Percentiles rank a stretch among this genome's conserved stretches.
phyloP scores from a whole-genome alignment of 92 coral and sea anemone species.

The Paragorgia papillata region DNA sequence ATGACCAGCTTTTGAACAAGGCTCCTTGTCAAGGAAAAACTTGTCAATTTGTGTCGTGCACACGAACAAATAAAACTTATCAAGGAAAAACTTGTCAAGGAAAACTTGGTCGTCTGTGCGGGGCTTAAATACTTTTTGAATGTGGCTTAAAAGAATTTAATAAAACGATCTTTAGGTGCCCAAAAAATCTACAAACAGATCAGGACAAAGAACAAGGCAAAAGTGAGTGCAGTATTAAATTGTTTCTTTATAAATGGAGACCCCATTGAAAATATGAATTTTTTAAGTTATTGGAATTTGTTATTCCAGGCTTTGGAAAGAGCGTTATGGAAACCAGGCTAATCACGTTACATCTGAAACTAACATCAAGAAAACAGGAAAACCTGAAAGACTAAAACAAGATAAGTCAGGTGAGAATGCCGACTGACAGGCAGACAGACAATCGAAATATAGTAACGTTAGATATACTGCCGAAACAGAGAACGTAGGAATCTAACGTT shows the following conservation, averaged over 20 bases:
- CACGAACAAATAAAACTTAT: too few species aligned
- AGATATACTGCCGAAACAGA: too few species aligned
- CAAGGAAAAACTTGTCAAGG: too few species aligned
- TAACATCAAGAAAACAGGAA: slow-evolving; percentile 20
- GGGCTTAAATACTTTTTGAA: too few species aligned
- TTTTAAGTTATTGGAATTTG: too few species aligned
- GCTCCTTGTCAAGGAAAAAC: too few species aligned
- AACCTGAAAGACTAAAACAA: slow-evolving; percentile 1
- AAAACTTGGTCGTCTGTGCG: too few species aligned
- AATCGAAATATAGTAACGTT: too few species aligned
- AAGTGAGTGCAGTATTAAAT: slow-evolving; percentile 20
- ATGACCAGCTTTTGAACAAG: too few species aligned
- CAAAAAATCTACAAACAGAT: slow-evolving; percentile 39
- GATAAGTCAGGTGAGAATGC: background rate
- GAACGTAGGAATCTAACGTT: too few species aligned
- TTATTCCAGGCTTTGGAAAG: slow-evolving; percentile 62
- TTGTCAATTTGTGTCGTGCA: too few species aligned
- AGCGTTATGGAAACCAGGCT: slow-evolving; percentile 80
- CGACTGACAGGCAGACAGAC: background rate
- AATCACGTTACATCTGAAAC: slow-evolving; percentile 58
- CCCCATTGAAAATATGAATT: too few species aligned
- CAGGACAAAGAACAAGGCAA: slow-evolving; percentile 86
- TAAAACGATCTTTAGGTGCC: slow-evolving; percentile 43
- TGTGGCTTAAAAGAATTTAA: background rate
- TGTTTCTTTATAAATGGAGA: background rate